Conservation (phyloP, 1,140 invertebrate species). For the Delia radicum region DNA sequence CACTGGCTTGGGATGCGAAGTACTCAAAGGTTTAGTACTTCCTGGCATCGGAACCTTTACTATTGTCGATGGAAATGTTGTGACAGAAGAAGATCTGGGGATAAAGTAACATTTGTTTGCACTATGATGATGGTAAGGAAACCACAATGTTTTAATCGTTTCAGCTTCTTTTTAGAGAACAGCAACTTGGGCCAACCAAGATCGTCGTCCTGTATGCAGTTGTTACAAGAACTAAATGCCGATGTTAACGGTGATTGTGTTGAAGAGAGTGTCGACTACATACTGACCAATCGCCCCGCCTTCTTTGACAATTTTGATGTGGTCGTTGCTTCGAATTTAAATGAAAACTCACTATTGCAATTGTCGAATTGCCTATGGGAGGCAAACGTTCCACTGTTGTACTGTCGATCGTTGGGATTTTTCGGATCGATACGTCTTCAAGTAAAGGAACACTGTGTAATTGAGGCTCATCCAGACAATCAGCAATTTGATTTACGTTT, state of each 20-base stretch:
- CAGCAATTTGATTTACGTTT: slow-evolving; percentile 84
- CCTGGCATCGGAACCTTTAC: slow-evolving; percentile 96
- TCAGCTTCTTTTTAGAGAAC: slow-evolving; percentile 83
- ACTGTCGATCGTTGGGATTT: slow-evolving; percentile 88
- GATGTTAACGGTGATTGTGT: slow-evolving; percentile 92
- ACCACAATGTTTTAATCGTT: neutral
- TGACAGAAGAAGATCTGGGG: slow-evolving; percentile 87
- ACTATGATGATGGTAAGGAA: neutral
- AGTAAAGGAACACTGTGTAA: slow-evolving; percentile 85
- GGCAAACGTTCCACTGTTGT: slow-evolving; percentile 80
- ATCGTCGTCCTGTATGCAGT: slow-evolving; percentile 78
- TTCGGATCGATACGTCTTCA: slow-evolving; percentile 90
- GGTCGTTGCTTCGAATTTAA: slow-evolving; percentile 82
- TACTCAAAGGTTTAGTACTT: slow-evolving; percentile 89
- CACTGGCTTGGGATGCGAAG: slow-evolving; percentile 91
- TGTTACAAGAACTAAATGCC: slow-evolving; percentile 87
- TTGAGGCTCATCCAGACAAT: slow-evolving; percentile 94
- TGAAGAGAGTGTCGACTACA: slow-evolving; percentile 81
- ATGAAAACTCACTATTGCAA: slow-evolving; percentile 75
- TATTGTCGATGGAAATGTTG: slow-evolving; percentile 86
- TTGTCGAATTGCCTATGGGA: slow-evolving; percentile 85
- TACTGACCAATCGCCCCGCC: slow-evolving; percentile 81
- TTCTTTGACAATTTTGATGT: slow-evolving; percentile 88
- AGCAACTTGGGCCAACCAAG: slow-evolving; percentile 79
- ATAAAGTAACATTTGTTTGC: slow-evolving; percentile 71